phyloP scores from a whole-genome alignment of 2,888 invertebrate species.

The Orthonychiurus folsomi region DNA sequence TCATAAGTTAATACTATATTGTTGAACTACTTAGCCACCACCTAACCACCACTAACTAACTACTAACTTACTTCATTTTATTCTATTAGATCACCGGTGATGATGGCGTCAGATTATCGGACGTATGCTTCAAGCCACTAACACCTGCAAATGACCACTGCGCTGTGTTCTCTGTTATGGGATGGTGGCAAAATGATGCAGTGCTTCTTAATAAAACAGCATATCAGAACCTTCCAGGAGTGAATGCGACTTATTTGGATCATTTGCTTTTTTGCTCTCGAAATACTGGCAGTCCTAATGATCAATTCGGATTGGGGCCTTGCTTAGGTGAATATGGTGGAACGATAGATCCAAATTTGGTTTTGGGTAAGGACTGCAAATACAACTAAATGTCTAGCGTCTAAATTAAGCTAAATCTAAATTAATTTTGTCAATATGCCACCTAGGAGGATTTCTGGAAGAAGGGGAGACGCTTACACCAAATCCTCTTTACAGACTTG shows the following conservation, averaged over 20 bases:
- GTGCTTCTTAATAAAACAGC: slow-evolving; percentile 48
- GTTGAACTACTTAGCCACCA: slow-evolving; percentile 2
- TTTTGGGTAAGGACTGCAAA: background rate
- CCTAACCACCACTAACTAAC: background rate
- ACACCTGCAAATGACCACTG: slow-evolving; percentile 63
- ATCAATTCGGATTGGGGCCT: slow-evolving; percentile 32
- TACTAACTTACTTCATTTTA: background rate
- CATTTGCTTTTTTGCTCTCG: slow-evolving; percentile 61
- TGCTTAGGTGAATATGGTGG: slow-evolving; percentile 86
- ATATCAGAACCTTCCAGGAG: slow-evolving; percentile 10
- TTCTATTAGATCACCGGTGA: slow-evolving; percentile 20
- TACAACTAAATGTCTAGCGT: no score
- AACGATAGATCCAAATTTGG: background rate
- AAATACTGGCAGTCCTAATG: slow-evolving; percentile 43
- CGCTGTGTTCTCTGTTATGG: slow-evolving; percentile 80
- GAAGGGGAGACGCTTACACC: slow-evolving; percentile 20
- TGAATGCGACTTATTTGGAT: slow-evolving; percentile 58
- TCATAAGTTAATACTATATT: no score
- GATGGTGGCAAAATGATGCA: slow-evolving; percentile 73
- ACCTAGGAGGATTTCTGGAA: background rate
- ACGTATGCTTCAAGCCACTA: slow-evolving; percentile 90
- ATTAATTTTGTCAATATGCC: no score
- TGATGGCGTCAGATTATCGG: slow-evolving; percentile 49
- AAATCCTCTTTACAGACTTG: slow-evolving; percentile 32
- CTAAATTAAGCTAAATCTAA: no score